These are phyloP conservation scores for Peromyscus californicus DNA, from an alignment of 2,113 vertebrate genomes.

Conservation along the genomic window DNA sequence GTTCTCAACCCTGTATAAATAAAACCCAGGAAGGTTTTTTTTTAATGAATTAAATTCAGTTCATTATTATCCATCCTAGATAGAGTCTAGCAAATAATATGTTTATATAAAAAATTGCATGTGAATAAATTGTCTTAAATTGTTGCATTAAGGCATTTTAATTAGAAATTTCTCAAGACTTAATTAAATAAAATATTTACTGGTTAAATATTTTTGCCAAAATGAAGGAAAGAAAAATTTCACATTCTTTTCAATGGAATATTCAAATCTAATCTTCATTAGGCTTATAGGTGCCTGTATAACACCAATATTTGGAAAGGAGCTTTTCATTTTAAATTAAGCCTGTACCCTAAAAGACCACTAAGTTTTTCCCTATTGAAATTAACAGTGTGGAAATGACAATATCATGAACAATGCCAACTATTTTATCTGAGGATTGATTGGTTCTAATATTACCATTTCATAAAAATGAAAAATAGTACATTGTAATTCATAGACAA, in stretches of 20 bases:
- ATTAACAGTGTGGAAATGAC: neutral
- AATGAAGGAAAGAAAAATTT: neutral
- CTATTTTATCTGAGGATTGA: neutral
- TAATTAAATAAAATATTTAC: neutral
- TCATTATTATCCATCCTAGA: neutral
- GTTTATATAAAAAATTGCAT: neutral
- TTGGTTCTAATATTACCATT: neutral
- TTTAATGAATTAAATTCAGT: neutral
- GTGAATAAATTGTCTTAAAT: neutral
- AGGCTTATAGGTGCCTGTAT: neutral
- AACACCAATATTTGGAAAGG: neutral
- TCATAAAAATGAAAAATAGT: constrained; percentile 1
- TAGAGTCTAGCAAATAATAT: neutral
- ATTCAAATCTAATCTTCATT: neutral
- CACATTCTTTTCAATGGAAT: neutral
- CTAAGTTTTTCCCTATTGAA: neutral
- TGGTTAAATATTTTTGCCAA: neutral
- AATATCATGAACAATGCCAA: neutral
- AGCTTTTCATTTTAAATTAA: neutral
- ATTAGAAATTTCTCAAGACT: neutral
- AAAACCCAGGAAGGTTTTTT: neutral
- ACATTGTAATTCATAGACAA: neutral
- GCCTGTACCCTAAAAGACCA: fast-evolving
- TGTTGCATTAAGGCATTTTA: neutral
- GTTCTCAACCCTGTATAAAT: neutral